Evolutionary conservation across 2,888 invertebrate genomes (phyloP), one percentile per base, ranked within the genome.

Genomic region (Platycnemis pennipes): DNA sequence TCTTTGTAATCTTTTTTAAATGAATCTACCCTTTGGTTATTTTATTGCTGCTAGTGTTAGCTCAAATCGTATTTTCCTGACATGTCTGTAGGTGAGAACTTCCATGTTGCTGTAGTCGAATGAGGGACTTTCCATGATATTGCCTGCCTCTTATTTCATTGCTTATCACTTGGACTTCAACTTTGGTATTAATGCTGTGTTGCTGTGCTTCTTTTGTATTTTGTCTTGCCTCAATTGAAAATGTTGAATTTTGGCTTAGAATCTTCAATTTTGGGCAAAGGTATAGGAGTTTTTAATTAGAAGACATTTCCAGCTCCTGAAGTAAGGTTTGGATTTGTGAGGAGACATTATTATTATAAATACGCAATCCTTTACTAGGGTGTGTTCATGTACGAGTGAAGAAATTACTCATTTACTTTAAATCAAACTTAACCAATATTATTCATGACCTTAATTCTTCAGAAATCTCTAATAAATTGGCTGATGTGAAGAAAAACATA

Each of bases 1-100:
- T 26, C 44, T 13, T 87, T 63, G 53, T 63, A 91, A 69, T 49
- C 89, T 56, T 89, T 91, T 91, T 91, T 91, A 49, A 42, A 42
- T 91, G 56, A 77, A 22, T 13, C 37, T 37, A 37, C 37, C 77
- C 22, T 77, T 63, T 53, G 49, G 88, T 31, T 45, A 42, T 56
- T 63, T 26, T 91, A 44, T 91, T 42, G 91, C 37, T 91, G 44
- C 44, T 44, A 63, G 22, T 63, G 44, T 69, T 91, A 22, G 37
- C 77, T 77, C 77, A 8, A 77, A 77, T 13, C 77, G 77, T 77
- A 77, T 37, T 11, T 77, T 31, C 37, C 77, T 77, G 77, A 77
- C 37, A 31, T 77, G 77, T 37, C 77, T 77, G 77, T 77, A 77
- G 77, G 77, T 77, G 77, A 77, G 77, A 77, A 77, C 37, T 11